Percentiles rank a stretch among this genome's conserved stretches.
These are phyloP conservation scores for Gryllus longicercus DNA, from an alignment of 2,888 invertebrate genomes.

Conservation along the genomic window DNA sequence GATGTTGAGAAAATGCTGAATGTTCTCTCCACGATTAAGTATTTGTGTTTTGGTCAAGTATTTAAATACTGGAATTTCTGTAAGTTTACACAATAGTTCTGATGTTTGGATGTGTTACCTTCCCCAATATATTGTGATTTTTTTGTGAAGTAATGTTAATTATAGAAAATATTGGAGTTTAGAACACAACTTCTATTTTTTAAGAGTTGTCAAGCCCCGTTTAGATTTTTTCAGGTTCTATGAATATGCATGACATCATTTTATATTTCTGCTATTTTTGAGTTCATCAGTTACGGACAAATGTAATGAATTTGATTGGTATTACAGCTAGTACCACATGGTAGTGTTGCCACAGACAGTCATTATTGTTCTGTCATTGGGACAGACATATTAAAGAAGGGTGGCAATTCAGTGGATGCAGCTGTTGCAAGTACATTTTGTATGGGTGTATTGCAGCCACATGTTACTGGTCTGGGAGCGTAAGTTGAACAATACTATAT, in stretches of 20 bases:
- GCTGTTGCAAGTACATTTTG: constrained; percentile 71
- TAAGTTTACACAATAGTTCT: too few species aligned
- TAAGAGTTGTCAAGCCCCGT: too few species aligned
- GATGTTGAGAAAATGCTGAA: too few species aligned
- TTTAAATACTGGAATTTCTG: too few species aligned
- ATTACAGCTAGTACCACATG: constrained; percentile 65
- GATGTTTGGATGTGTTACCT: too few species aligned
- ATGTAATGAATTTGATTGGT: constrained; percentile 18
- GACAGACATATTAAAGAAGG: constrained; percentile 60
- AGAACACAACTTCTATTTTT: too few species aligned
- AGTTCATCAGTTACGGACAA: background rate
- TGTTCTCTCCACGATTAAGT: too few species aligned
- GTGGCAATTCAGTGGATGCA: constrained; percentile 76
- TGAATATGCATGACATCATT: background rate
- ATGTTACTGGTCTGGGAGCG: constrained; percentile 74
- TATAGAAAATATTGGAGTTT: too few species aligned
- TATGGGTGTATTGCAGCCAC: constrained; percentile 67
- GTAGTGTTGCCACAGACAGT: constrained; percentile 69
- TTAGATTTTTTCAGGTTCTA: background rate
- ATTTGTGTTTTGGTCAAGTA: too few species aligned
- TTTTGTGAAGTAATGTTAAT: too few species aligned
- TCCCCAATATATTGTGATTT: too few species aligned
- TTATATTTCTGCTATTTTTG: background rate
- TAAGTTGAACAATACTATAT: constrained; percentile 45
- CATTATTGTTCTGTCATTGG: constrained; percentile 70